Evolutionary conservation across 2,888 invertebrate species (phyloP).

Genomic region (Euplagia quadripunctaria): DNA sequence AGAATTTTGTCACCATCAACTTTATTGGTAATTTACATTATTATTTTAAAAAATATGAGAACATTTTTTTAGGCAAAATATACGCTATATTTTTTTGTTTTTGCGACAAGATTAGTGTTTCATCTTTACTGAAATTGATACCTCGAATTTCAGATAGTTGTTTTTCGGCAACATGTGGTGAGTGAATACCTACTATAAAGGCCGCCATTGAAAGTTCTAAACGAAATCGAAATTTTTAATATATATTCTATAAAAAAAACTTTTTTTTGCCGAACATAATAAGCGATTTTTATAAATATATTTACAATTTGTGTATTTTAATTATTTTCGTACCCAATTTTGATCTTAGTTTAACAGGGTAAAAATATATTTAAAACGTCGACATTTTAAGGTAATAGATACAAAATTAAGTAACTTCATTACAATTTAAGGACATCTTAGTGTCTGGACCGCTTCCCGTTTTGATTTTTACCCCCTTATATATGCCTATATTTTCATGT

Average conservation of each 20-base stretch:
- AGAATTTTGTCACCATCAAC: too few species aligned
- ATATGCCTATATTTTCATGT: neutral
- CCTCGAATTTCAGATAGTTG: too few species aligned
- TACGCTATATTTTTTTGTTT: too few species aligned
- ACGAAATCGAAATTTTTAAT: neutral
- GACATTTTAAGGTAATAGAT: neutral
- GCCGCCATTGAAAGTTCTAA: neutral
- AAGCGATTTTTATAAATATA: constrained; percentile 31
- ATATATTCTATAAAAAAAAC: neutral
- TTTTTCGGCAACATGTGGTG: too few species aligned
- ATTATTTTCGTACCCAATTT: constrained; percentile 32
- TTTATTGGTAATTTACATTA: too few species aligned
- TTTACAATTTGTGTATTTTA: constrained; percentile 47
- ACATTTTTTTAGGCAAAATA: too few species aligned
- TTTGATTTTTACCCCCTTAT: constrained; percentile 6
- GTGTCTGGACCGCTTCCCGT: neutral
- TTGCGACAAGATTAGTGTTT: too few species aligned
- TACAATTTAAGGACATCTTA: neutral
- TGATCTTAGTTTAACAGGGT: constrained; percentile 40
- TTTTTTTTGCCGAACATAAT: neutral
- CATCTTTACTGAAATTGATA: too few species aligned
- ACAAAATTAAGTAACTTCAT: neutral
- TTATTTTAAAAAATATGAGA: too few species aligned
- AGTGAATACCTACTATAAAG: neutral
- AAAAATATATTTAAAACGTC: constrained; percentile 8